phyloP scores from a whole-genome alignment of 2,113 vertebrate species.

The Antidorcas marsupialis region DNA sequence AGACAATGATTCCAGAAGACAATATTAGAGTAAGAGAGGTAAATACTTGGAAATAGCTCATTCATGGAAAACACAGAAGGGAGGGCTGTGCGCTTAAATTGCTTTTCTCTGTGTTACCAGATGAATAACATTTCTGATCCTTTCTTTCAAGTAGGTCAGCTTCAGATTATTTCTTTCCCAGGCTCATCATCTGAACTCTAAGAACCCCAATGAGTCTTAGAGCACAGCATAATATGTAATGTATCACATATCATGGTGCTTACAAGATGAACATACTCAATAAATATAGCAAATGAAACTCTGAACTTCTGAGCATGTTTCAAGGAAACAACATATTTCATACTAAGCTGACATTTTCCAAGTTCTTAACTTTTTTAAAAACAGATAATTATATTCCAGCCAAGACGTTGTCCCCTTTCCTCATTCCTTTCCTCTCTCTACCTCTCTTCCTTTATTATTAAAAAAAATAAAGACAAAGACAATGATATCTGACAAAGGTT shows the following conservation, averaged over 20 bases:
- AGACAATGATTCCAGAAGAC: background rate
- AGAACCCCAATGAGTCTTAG: background rate
- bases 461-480: conserved; percentile 29
- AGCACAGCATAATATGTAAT: background rate
- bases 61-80: background rate
- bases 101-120: background rate
- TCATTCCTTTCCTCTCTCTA: background rate
- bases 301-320: conserved; percentile 47
- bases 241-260: background rate
- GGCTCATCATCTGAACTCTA: background rate
- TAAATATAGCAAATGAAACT: conserved; percentile 7
- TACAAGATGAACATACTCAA: conserved; percentile 25
- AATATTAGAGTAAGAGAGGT: background rate
- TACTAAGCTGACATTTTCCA: conserved; percentile 20
- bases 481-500: background rate
- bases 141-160: conserved; percentile 19
- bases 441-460: background rate
- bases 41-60: background rate
- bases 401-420: background rate
- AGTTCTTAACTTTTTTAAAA: conserved; percentile 40
- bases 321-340: conserved; percentile 54
- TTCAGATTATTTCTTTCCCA: conserved; percentile 30
- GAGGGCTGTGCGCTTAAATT: background rate
- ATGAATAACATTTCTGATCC: background rate
- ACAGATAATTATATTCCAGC: conserved; percentile 6